A percentile compares a stretch with the other conserved stretches of the same genome.
Evolutionary conservation across 2,888 invertebrate genomes (phyloP).

Genomic region (Horisme vitalbata): DNA sequence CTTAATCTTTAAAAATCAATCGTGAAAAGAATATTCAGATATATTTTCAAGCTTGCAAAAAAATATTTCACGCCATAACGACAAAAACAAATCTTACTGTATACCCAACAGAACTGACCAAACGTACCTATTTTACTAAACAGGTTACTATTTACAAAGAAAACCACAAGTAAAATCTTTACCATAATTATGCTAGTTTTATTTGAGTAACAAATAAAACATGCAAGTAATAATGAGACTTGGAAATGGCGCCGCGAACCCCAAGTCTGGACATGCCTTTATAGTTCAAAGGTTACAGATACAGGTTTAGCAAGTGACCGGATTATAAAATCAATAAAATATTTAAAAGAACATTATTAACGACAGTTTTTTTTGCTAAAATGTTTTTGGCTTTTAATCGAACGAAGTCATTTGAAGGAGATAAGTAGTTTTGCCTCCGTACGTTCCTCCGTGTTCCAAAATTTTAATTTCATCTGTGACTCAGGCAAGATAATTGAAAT

Average conservation of each 20-base stretch:
- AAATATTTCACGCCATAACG: no score
- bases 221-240: slow-evolving; percentile 9
- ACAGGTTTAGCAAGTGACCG: slow-evolving; percentile 60
- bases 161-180: not conserved
- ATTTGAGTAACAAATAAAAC: slow-evolving; percentile 4
- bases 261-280: slow-evolving; percentile 41
- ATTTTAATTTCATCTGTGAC: slow-evolving; percentile 8
- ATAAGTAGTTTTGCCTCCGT: slow-evolving; percentile 6
- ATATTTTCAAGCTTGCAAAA: no score
- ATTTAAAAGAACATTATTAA: slow-evolving; percentile 48
- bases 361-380: slow-evolving; percentile 44
- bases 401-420: slow-evolving; percentile 22
- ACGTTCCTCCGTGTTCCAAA: slow-evolving; percentile 9
- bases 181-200: no score
- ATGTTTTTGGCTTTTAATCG: slow-evolving; percentile 35
- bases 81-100: no score
- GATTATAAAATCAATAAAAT: slow-evolving; percentile 54
- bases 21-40: no score
- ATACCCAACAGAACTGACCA: not conserved
- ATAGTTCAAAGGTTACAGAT: slow-evolving; percentile 70
- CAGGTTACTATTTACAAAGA: no score
- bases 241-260: slow-evolving; percentile 20
- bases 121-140: no score
- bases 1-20: no score
- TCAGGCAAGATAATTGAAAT: slow-evolving; percentile 8